Base-by-base conservation (phyloP, 1,140 invertebrate species). In the Drosophila malerkotliana region DNA sequence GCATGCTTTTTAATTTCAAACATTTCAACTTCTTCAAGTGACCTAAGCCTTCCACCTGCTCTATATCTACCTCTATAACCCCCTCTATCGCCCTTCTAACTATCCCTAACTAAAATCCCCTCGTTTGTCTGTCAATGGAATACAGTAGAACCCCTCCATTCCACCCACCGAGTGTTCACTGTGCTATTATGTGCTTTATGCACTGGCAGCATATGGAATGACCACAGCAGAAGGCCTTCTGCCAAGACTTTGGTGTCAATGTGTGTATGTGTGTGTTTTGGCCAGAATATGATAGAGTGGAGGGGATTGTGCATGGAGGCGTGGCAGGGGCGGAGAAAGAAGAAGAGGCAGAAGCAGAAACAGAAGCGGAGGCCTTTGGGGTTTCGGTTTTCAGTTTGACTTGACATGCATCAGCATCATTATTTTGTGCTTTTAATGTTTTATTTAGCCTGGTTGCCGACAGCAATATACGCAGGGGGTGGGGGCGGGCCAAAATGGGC, bases 341-440 rank as follows among this genome's bases (percentile, higher is more conserved):
- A 28, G 26, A 28, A 6, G 26, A 28, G 5, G 26, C 26, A 28
- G 26, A 6, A 6, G 18, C 12, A 52, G 61, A 21, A 21, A 21
- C 21, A 21, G 21, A 21, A 21, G 12, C 9, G 49, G 57, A 32
- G 54, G 67, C 62, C 81, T 77, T 84, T 79, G 81, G 81, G 81
- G 77, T 80, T 82, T 77, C 63, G 81, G 79, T 81, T 82, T 81
- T 81, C 77, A 84, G 81, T 84, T 84, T 85, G 80, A 77, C 80
- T 84, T 84, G 81, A 84, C 81, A 84, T 84, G 81, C 81, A 84
- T 84, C 81, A 84, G 81, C 81, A 84, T 84, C 81, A 84, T 84
- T 84, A 84, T 84, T 84, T 84, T 84, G 81, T 85, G 81, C 81
- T 84, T 84, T 84, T 84, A 84, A 84, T 84, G 81, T 84, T 84